Base-by-base conservation (phyloP, 2,888 invertebrate genomes). In the Zaprionus bogoriensis region DNA sequence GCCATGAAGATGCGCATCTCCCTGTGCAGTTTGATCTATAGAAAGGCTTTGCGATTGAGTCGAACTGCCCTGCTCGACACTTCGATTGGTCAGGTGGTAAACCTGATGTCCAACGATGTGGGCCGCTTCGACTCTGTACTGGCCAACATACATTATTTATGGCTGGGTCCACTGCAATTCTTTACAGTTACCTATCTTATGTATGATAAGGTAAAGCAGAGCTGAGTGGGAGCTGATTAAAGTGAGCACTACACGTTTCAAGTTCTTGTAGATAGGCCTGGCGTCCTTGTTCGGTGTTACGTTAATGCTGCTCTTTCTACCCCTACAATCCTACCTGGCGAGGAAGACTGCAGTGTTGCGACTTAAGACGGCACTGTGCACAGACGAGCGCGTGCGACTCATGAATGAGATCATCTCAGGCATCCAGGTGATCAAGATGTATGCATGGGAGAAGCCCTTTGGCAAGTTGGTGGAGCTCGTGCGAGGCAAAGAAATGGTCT, bases 51-150 rank as follows among this genome's bases (percentile, higher is more conserved):
- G 60, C 92, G 92, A 39, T 89, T 95, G 6, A 95, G 95, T 81
- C 94, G 94, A 89, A 93, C 93, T 0, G 94, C 96, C 0, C 86
- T 97, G 54, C 94, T 94, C 0, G 93, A 95, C 84, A 96, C 96
- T 2, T 96, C 96, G 0, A 92, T 93, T 9, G 94, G 94, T 1
- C 94, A 94, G 89, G 92, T 94, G 71, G 97, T 98, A 12, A 98
- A 98, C 91, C 92, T 99, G 2, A 92, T 99, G 67, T 98, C 98
- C 1, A 99, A 99, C 89, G 99, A 99, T 91, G 98, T 99, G 63
- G 97, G 96, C 86, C 89, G 91, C 9, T 83, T 90, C 38, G 90
- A 91, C 75, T 74, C 87, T 50, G 95, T 96, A 20, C 94, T 97
- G 69, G 94, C 97, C 74, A 96, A 98, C 89, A 91, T 97, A 5